Percentiles rank a stretch among this genome's conserved stretches.
Conservation (phyloP, 1,140 invertebrate species). For the Pentalonia nigronervosa region DNA sequence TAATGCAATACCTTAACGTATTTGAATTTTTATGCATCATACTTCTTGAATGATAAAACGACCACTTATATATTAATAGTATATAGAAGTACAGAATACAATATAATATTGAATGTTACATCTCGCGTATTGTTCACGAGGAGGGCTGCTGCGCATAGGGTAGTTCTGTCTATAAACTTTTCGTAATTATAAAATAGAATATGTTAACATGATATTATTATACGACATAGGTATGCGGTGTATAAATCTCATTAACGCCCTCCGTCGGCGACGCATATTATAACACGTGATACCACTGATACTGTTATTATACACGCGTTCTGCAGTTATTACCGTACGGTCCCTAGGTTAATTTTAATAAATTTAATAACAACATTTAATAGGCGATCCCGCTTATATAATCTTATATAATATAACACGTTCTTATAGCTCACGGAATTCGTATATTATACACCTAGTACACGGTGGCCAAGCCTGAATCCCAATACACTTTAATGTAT, state of each 20-base stretch:
- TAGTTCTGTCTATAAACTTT: neutral
- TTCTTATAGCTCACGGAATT: neutral
- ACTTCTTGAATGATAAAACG: neutral
- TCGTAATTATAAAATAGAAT: slow-evolving; percentile 12
- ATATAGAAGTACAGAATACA: neutral
- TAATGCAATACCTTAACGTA: neutral
- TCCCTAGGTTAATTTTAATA: neutral
- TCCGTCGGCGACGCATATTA: neutral
- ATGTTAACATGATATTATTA: slow-evolving; percentile 18
- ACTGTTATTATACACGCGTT: neutral
- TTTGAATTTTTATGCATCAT: neutral
- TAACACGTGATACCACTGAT: neutral
- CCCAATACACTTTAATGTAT: too few species aligned
- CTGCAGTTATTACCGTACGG: neutral
- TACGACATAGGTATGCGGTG: neutral
- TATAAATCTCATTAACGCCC: neutral
- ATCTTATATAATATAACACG: neutral
- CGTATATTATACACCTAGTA: neutral
- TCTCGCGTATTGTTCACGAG: neutral
- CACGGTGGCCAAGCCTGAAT: too few species aligned
- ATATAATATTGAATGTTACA: neutral
- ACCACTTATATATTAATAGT: neutral
- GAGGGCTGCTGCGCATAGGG: neutral
- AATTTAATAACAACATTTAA: slow-evolving; percentile 14
- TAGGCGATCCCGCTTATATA: neutral